Base-by-base conservation (phyloP, 2,113 vertebrate genomes). In the Lagopus muta region DNA sequence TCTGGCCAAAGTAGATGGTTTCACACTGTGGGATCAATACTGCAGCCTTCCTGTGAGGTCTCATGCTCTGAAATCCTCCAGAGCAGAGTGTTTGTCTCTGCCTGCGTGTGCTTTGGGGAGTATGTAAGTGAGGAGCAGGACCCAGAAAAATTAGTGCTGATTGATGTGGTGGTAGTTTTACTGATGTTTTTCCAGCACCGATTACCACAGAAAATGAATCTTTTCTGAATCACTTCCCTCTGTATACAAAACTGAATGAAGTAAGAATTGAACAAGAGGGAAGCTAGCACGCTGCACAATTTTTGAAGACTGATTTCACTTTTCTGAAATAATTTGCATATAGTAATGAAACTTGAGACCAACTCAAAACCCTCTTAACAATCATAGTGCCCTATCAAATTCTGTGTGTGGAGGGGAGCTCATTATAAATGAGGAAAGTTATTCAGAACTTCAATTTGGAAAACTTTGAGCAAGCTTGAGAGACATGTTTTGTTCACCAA, bases 201-300 rank as follows among this genome's bases (percentile, higher is more conserved):
- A 17, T 89, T 83, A 87, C 89, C 67, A 50, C 74, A 89, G 77
- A 87, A 94, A 79, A 85, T 66, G 5, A 61, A 82, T 89, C 6
- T 86, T 82, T 91, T 67, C 87, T 94, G 88, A 94, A 76, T 97
- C 89, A 85, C 34, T 93, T 94, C 75, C 45, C 32, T 55, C 42
- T 62, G 34, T 65, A 42, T 0, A 2, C 50, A 87, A 82, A 95
- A 8, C 19, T 70, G 50, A 82, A 70, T 61, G 27, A 22, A 91
- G 30, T 32, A 89, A 91, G 66, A 80, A 42, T 22, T 89, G 65
- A 36, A 38, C 28, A 80, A 92, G 34, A 47, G 64, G 11, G 27
- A 66, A 2, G 5, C 14, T 42, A 90, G 25, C 15, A 85, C 11
- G 10, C 36, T 43, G 13, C 25, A 55, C 18, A 42, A 20, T 2